phyloP scores from a whole-genome alignment of 2,797 vertebrate genomes.

The Chelon labrosus region DNA sequence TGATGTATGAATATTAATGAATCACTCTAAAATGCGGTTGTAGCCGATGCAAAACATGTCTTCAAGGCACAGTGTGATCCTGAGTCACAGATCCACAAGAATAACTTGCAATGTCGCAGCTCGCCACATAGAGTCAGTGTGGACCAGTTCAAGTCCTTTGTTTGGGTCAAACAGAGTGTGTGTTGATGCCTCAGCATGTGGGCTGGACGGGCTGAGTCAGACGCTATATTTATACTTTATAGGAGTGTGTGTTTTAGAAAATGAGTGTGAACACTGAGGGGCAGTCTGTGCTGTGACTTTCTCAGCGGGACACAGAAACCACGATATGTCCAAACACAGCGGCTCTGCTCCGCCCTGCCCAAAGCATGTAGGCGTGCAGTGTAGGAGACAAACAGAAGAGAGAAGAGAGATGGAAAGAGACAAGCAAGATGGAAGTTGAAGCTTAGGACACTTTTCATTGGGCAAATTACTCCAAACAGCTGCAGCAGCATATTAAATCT shows the following conservation, averaged over 20 bases:
- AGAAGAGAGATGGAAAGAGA: slow-evolving; percentile 8
- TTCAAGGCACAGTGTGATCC: not conserved
- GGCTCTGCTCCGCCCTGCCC: slow-evolving; percentile 47
- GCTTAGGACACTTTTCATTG: not conserved
- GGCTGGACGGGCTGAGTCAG: slow-evolving; percentile 71
- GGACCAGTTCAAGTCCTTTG: slow-evolving; percentile 3
- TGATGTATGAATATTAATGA: too few species aligned
- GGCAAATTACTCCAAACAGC: not conserved
- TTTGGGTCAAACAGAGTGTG: slow-evolving; percentile 28
- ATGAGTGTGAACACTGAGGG: slow-evolving; percentile 56
- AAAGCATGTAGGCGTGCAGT: slow-evolving; percentile 50
- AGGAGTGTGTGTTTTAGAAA: slow-evolving; percentile 40
- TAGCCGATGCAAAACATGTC: too few species aligned
- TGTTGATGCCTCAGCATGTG: slow-evolving; percentile 44
- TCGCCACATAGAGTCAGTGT: slow-evolving; percentile 76
- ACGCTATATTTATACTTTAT: slow-evolving; percentile 66
- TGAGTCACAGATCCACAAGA: not conserved
- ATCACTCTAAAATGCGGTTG: too few species aligned
- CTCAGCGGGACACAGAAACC: slow-evolving; percentile 65
- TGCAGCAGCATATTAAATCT: not conserved
- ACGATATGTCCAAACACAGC: slow-evolving; percentile 53
- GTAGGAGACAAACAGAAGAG: slow-evolving; percentile 41
- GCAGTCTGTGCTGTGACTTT: slow-evolving; percentile 78
- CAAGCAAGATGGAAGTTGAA: slow-evolving; percentile 12
- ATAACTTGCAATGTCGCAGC: slow-evolving; percentile 33